Evolutionary conservation across 2,797 vertebrate species (phyloP), one percentile per base, ranked within the genome.

Genomic region (Hyperoplus lanceolatus): DNA sequence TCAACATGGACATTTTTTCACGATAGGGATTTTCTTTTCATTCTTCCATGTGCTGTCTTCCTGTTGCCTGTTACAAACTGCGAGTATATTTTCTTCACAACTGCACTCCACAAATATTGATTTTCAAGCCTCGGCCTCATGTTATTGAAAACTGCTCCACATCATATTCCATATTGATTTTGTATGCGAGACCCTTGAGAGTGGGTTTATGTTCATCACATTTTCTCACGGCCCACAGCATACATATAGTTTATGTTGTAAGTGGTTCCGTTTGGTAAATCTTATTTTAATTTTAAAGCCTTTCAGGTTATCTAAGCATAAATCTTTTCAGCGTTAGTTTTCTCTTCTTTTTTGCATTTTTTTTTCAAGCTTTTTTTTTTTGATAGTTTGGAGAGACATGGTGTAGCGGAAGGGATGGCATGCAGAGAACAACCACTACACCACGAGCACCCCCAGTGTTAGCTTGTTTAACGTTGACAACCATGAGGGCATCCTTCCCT

Each of bases 161-260:
- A 82, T 88, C 85, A 88, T 88, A 91, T 86, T 92, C 70, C 71
- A 4, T 87, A 93, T 94, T 64, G 92, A 93, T 93, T 92, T 88
- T 88, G 63, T 81, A 64, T 77, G 63, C 38, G 50, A 80, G 68
- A 21, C 79, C 45, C 60, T 49, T 45, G 69, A 70, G 77, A 82
- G 56, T 70, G 70, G 51, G 39, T 57, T 74, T 77, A 84, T 76
- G 72, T 58, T 50, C 73, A 46, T 55, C 76, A 29, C 45, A 63
- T 82, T 74, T 84, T 81, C 12, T 80, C 53, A 21, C 39, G 38
- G 36, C 15, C 77, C 9, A 60, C 55, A 74, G 13, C 70, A 42
- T 49, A 29, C 29, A 61, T 63, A 39, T 64, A 41, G 11, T 14
- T 18, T 51, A 16, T 45, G 42, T 12, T 59, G 57, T 79, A 70